These are phyloP conservation scores for Elephantulus edwardii DNA, from an alignment of 2,113 vertebrate species.

Conservation along the genomic window DNA sequence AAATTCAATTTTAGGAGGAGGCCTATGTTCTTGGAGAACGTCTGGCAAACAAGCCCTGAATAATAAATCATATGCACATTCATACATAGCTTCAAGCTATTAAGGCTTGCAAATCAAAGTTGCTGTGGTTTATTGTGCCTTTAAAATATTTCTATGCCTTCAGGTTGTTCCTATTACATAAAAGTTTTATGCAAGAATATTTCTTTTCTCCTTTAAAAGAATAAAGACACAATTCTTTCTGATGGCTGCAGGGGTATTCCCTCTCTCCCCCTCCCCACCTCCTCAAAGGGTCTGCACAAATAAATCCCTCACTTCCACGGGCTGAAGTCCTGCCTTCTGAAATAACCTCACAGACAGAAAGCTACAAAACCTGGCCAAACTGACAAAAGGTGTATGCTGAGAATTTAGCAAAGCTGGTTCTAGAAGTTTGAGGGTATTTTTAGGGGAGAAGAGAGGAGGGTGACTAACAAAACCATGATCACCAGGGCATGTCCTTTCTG, in stretches of 20 bases:
- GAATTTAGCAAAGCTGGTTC: not conserved
- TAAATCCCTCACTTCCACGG: not conserved
- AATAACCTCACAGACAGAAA: not conserved
- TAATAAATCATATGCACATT: constrained; percentile 57
- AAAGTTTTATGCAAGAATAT: not conserved
- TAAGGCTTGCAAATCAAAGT: constrained; percentile 45
- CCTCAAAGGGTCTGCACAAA: not conserved
- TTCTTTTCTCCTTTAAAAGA: constrained; percentile 30
- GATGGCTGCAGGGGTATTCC: not conserved
- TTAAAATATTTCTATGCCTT: constrained; percentile 55
- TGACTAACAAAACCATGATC: not conserved
- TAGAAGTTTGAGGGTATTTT: not conserved
- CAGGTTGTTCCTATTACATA: constrained; percentile 40
- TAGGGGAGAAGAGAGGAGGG: too few relatives aligned
- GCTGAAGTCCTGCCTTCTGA: not conserved
- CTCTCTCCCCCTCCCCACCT: not conserved
- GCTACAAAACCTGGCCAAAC: not conserved
- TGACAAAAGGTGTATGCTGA: not conserved
- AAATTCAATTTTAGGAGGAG: constrained; percentile 73
- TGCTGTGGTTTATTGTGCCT: constrained; percentile 7
- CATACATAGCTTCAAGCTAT: constrained; percentile 53
- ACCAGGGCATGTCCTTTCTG: not conserved
- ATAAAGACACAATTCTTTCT: not conserved
- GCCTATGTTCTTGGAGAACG: constrained; percentile 53
- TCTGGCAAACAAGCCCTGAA: constrained; percentile 37